Base-by-base conservation (phyloP, 2,888 invertebrate species). In the Leistus spinibarbis region DNA sequence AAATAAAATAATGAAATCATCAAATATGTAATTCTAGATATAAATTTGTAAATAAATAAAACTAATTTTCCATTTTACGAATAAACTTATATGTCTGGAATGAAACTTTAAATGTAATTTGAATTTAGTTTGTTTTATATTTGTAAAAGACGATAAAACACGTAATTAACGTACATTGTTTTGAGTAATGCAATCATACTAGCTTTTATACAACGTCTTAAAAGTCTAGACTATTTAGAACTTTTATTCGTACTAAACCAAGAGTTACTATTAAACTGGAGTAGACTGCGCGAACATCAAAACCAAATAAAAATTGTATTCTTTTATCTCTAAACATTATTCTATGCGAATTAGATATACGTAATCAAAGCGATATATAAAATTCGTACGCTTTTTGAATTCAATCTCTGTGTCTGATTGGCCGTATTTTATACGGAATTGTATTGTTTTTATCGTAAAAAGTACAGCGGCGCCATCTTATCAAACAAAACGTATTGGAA, bases 341-440 rank as follows among this genome's bases (percentile, higher is more conserved):
- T n/a, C n/a, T n/a, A n/a, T n/a, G n/a, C n/a, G n/a, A n/a, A n/a
- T n/a, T n/a, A n/a, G n/a, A n/a, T n/a, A n/a, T n/a, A n/a, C n/a
- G n/a, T 10, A 40, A 40, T 40, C 40, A 40, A 40, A 40, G 13
- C 40, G 10, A 13, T n/a, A 40, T 40, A 69, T 60, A 69, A 69
- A 60, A 69, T 40, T 17, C 10, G 19, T 60, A 60, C 27, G 60
- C 60, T 69, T 69, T 69, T 68, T 57, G 27, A 22, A 69, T 69
- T 56, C 69, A 69, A 69, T 66, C 64, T 64, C 17, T 27, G n/a
- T n/a, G 17, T 64, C 60, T 69, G 69, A 69, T 69, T 69, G 69
- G 69, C 27, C 27, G 69, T 40, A 57, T 69, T 69, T 69, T 69
- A 69, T 69, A 40, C 27, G 57, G 40, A 57, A 69, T 60, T 60